phyloP scores from a whole-genome alignment of 2,888 invertebrate genomes.

The Aethes cnicana region DNA sequence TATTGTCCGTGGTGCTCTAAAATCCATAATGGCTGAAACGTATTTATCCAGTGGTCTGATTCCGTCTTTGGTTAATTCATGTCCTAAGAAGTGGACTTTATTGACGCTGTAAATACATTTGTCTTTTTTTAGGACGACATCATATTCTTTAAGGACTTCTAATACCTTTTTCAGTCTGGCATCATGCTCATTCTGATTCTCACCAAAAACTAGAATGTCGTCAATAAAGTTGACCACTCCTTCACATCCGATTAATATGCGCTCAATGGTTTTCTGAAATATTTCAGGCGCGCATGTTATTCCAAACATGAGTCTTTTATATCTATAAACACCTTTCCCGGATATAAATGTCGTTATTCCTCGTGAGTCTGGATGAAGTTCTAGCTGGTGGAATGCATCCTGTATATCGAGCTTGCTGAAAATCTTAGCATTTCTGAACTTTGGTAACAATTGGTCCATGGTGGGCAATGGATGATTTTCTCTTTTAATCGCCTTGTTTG shows the following conservation, averaged over 20 bases:
- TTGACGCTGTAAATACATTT: slow-evolving; percentile 4
- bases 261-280: slow-evolving; percentile 8
- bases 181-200: slow-evolving; percentile 10
- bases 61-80: background rate
- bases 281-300: slow-evolving; percentile 40
- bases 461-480: slow-evolving; percentile 37
- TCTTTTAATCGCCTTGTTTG: slow-evolving; percentile 34
- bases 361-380: slow-evolving; percentile 37
- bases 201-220: slow-evolving; percentile 30
- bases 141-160: background rate
- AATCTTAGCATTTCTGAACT: background rate
- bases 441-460: slow-evolving; percentile 1
- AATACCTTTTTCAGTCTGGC: background rate
- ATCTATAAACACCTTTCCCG: slow-evolving; percentile 38
- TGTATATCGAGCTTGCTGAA: background rate
- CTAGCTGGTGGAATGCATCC: slow-evolving; percentile 1
- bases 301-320: slow-evolving; percentile 46
- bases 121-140: slow-evolving; percentile 1
- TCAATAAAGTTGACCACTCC: slow-evolving; percentile 12
- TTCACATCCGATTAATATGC: slow-evolving; percentile 36
- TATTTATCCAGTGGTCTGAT: slow-evolving; percentile 5
- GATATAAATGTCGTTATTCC: slow-evolving; percentile 50
- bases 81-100: slow-evolving; percentile 10
- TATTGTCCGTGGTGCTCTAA: slow-evolving; percentile 1
- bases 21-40: background rate